Evolutionary conservation across 2,888 invertebrate species (phyloP).

Genomic region (Exephanes ischioxanthus): DNA sequence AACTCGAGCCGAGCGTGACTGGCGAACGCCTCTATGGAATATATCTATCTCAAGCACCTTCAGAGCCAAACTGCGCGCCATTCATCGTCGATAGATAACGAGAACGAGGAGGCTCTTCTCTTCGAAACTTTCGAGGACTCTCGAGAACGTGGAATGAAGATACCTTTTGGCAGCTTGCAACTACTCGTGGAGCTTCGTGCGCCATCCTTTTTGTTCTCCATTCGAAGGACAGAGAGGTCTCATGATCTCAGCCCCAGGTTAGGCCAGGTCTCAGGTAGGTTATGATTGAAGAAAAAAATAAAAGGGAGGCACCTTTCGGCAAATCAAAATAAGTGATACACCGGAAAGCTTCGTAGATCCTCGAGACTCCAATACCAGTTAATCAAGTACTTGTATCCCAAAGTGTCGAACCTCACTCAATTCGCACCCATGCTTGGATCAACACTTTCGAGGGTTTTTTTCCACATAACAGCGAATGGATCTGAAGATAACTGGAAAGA

Average conservation of each 20-base stretch:
- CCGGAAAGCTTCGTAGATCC: conserved; percentile 9
- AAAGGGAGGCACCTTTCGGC: not conserved
- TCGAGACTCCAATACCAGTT: not conserved
- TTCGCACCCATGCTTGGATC: conserved; percentile 11
- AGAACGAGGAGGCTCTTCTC: conserved; percentile 12
- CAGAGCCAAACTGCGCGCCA: conserved; percentile 10
- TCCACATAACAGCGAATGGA: not conserved
- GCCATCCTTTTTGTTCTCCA: conserved; percentile 13
- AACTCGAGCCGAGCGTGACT: conserved; percentile 18
- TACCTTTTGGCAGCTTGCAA: not conserved
- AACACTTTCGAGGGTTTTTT: not conserved
- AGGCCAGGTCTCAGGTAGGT: not conserved
- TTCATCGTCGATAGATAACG: conserved; percentile 38
- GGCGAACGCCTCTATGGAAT: conserved; percentile 24
- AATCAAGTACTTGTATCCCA: conserved; percentile 13
- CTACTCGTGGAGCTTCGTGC: conserved; percentile 11
- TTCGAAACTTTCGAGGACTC: conserved; percentile 21
- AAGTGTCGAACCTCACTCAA: conserved; percentile 25
- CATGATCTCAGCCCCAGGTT: conserved; percentile 10
- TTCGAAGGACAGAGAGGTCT: conserved; percentile 15
- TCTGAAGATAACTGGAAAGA: conserved; percentile 16
- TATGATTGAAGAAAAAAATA: conserved; percentile 4
- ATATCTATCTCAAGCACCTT: conserved; percentile 18
- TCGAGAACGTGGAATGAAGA: conserved; percentile 15
- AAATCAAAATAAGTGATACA: conserved; percentile 48